These are phyloP conservation scores for Kryptopterus vitreolus DNA, from an alignment of 2,797 vertebrate species.

Conservation along the genomic window DNA sequence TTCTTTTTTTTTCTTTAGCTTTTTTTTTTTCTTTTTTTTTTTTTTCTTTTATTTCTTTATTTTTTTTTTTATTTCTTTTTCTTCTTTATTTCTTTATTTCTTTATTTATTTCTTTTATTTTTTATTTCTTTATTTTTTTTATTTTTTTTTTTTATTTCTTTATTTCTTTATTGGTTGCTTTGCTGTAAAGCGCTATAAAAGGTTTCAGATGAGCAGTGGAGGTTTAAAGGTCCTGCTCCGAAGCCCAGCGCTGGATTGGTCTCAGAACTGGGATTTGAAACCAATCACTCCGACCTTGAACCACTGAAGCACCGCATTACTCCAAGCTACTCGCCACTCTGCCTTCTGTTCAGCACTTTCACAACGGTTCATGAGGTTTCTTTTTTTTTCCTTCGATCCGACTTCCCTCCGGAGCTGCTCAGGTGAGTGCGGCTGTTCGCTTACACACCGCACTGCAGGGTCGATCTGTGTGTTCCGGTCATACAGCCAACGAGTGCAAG, in stretches of 20 bases:
- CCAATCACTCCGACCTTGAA: background rate
- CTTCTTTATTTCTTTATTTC: too few species aligned
- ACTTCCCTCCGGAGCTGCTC: background rate
- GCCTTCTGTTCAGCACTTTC: background rate
- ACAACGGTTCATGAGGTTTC: constrained; percentile 3
- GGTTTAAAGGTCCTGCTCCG: background rate
- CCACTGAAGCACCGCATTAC: background rate
- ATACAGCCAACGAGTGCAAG: background rate
- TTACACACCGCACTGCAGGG: background rate
- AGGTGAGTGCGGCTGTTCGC: background rate
- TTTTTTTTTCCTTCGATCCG: constrained; percentile 4
- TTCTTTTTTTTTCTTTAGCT: too few species aligned
- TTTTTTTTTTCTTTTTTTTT: too few species aligned
- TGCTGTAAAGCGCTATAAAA: background rate
- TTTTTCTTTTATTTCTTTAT: too few species aligned
- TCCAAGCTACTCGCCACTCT: background rate
- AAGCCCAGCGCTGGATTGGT: background rate
- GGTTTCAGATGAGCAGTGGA: background rate
- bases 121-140: background rate
- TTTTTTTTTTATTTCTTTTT: too few species aligned
- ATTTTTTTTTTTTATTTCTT: background rate
- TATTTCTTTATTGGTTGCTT: background rate
- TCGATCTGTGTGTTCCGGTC: background rate
- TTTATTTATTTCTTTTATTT: too few species aligned
- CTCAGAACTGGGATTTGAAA: constrained; percentile 14